phyloP scores from a whole-genome alignment of 1,140 invertebrate species.

The Pogonognathellus flavescens region DNA sequence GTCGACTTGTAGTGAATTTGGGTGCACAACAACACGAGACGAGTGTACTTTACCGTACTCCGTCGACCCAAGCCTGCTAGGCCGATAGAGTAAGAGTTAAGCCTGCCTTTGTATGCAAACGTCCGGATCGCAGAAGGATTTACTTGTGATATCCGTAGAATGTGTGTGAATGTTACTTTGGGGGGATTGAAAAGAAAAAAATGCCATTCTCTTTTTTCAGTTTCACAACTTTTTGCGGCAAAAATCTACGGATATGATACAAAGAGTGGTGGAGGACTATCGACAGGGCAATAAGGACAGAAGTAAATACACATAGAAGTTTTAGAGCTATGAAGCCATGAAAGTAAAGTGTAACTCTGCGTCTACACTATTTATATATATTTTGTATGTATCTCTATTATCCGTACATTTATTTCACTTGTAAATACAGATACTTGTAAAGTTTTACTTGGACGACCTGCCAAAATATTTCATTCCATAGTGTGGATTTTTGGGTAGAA shows the following conservation, averaged over 20 bases:
- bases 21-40: too few species aligned
- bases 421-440: neutral
- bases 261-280: too few species aligned
- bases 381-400: neutral
- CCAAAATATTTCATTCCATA: slow-evolving; percentile 43
- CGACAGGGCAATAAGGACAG: too few species aligned
- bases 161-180: slow-evolving; percentile 23
- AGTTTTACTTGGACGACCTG: slow-evolving; percentile 22
- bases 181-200: slow-evolving; percentile 16
- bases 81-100: slow-evolving; percentile 1
- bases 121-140: slow-evolving; percentile 14
- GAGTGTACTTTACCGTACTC: too few species aligned
- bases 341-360: neutral
- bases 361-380: neutral
- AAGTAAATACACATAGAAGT: neutral
- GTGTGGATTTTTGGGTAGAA: slow-evolving; percentile 45
- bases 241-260: too few species aligned
- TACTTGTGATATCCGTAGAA: slow-evolving; percentile 11
- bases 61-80: too few species aligned
- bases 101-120: slow-evolving; percentile 29
- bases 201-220: neutral
- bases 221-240: neutral
- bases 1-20: too few species aligned
- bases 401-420: neutral
- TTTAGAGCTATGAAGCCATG: neutral